phyloP scores from a whole-genome alignment of 2,888 invertebrate species.

The Hoplodrina ambigua region DNA sequence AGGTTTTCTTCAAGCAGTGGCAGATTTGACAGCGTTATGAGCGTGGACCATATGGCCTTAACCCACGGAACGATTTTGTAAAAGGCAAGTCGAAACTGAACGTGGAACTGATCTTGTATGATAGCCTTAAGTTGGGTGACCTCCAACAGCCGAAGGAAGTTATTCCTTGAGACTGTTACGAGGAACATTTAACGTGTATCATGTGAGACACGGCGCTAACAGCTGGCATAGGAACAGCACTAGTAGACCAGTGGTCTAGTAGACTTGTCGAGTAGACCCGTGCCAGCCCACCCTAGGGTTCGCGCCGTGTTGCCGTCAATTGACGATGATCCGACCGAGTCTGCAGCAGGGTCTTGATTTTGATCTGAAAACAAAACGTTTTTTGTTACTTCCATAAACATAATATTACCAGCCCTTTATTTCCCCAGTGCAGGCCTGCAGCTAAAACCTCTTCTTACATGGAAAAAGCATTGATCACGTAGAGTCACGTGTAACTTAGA shows the following conservation, averaged over 20 bases:
- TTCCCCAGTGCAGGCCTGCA: too few species aligned
- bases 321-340: slow-evolving; percentile 20
- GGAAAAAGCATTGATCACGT: too few species aligned
- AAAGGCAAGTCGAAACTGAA: too few species aligned
- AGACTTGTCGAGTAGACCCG: neutral
- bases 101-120: neutral
- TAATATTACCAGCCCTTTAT: too few species aligned
- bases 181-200: slow-evolving; percentile 37
- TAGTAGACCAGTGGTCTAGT: slow-evolving; percentile 3
- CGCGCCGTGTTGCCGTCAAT: slow-evolving; percentile 29
- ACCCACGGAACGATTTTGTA: too few species aligned
- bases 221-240: slow-evolving; percentile 1
- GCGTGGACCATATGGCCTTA: too few species aligned
- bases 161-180: neutral
- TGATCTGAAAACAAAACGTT: slow-evolving; percentile 15
- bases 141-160: slow-evolving; percentile 1
- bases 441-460: too few species aligned
- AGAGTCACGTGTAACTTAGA: too few species aligned
- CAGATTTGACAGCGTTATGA: too few species aligned
- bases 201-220: slow-evolving; percentile 31
- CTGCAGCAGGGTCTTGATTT: neutral
- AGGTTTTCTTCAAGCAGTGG: too few species aligned
- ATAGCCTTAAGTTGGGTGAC: neutral
- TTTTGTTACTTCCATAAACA: neutral
- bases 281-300: slow-evolving; percentile 36